Base-by-base conservation (phyloP, 1,140 invertebrate genomes). In the Hycleus cichorii region DNA sequence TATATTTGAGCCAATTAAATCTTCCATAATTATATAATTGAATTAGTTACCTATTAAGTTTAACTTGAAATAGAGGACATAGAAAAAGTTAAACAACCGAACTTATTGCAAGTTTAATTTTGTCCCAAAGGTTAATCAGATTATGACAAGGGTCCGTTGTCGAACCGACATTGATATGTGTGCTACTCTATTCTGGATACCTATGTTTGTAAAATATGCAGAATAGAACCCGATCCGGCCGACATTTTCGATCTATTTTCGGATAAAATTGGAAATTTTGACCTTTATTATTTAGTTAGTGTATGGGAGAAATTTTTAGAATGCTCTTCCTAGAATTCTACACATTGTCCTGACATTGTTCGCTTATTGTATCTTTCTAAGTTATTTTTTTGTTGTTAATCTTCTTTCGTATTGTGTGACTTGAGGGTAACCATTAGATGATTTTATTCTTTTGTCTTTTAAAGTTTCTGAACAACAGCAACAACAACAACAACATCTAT, bases 1-100 rank as follows among this genome's bases (percentile, higher is more conserved):
- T 18, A 18, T 18, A 32, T 57, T 46, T 57, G 56, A 57, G 47
- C 56, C 56, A 57, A 49, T 57, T 57, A 57, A 49, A 32, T 32
- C 4, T 49, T 25, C 9, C n/a, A 18, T 57, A 57, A 57, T 57
- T 57, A 50, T 24, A 42, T 57, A 57, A 57, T 57, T 50, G 27
- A 43, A 42, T 57, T 57, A 57, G 32, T 7, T 5, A 32, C 32
- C 7, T 32, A 32, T 32, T 7, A 7, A 32, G 32, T 32, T 32
- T 5, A 32, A 32, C 32, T 32, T 32, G 32, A 5, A 32, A 32
- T 7, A 18, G 18, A 18, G 18, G 18, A 18, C 7, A 5, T 32
- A 32, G 4, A 32, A 32, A 32, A 32, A 32, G 4, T 32, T 5
- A 32, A 32, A 32, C 32, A 32, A 32, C 32, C 32, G 18, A 32